phyloP scores from a whole-genome alignment of 2,797 vertebrate genomes.

The Typhlichthys subterraneus region DNA sequence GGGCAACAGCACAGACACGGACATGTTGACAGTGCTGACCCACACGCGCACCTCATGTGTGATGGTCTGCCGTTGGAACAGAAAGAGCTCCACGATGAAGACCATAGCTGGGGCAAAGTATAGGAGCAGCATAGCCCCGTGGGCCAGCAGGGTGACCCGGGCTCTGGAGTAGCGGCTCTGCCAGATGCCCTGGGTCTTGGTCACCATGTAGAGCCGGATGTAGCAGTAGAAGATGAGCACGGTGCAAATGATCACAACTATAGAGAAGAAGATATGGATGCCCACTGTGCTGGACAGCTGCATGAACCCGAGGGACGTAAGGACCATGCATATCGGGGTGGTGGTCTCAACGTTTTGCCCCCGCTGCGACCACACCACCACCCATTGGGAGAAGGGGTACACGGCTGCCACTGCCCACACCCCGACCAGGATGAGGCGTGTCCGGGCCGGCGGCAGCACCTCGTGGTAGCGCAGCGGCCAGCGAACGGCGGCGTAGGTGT shows the following conservation, averaged over 20 bases:
- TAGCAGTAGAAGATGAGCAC: slow-evolving; percentile 80
- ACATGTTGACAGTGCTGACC: slow-evolving; percentile 76
- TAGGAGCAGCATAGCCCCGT: slow-evolving; percentile 76
- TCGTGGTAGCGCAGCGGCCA: slow-evolving; percentile 79
- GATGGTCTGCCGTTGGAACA: slow-evolving; percentile 50
- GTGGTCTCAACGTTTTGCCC: neutral
- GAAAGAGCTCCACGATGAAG: slow-evolving; percentile 71
- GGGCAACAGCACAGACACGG: slow-evolving; percentile 79
- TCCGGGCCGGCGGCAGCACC: slow-evolving; percentile 64
- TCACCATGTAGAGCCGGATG: slow-evolving; percentile 78
- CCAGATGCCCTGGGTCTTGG: slow-evolving; percentile 81
- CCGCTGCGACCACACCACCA: slow-evolving; percentile 55
- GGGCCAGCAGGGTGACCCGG: slow-evolving; percentile 77
- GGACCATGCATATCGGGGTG: slow-evolving; percentile 65
- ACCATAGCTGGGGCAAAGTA: slow-evolving; percentile 78
- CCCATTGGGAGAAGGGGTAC: slow-evolving; percentile 72
- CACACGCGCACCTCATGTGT: slow-evolving; percentile 61
- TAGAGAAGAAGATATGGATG: slow-evolving; percentile 68
- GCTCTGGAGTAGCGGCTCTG: slow-evolving; percentile 79
- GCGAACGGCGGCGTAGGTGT: slow-evolving; percentile 82
- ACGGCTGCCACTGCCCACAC: slow-evolving; percentile 73
- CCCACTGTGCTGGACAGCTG: slow-evolving; percentile 27
- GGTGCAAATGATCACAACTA: slow-evolving; percentile 67
- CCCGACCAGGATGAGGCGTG: slow-evolving; percentile 59
- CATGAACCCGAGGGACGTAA: slow-evolving; percentile 67